phyloP scores from a whole-genome alignment of 2,888 invertebrate genomes.

The Andrena praecox region DNA sequence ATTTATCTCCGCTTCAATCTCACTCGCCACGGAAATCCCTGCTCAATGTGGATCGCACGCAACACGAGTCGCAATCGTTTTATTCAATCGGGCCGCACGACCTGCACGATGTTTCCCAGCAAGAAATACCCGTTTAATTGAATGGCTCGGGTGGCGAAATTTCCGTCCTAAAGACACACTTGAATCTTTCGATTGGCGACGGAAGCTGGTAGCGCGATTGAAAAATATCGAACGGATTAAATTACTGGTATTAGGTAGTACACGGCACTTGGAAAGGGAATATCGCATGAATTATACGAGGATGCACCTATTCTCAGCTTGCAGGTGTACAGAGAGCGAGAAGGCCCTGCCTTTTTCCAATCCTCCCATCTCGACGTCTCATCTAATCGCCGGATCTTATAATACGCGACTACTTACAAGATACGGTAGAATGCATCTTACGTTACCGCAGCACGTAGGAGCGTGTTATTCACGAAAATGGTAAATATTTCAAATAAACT shows the following conservation, averaged over 20 bases:
- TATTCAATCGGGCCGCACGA: conserved; percentile 19
- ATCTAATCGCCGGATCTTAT: conserved; percentile 65
- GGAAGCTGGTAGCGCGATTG: background rate
- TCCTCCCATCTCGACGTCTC: conserved; percentile 35
- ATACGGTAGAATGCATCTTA: conserved; percentile 62
- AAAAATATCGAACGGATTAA: conserved; percentile 32
- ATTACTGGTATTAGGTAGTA: conserved; percentile 32
- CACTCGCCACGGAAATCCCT: conserved; percentile 39
- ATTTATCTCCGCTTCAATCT: conserved; percentile 39
- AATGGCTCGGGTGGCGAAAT: too few species aligned
- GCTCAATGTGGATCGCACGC: conserved; percentile 36
- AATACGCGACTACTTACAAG: conserved; percentile 62
- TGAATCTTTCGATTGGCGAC: background rate
- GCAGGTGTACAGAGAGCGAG: conserved; percentile 50
- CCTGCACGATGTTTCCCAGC: background rate
- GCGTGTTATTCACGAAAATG: conserved; percentile 72
- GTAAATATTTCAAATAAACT: conserved; percentile 74
- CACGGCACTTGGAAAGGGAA: conserved; percentile 37
- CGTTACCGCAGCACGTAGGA: conserved; percentile 61
- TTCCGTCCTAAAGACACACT: background rate
- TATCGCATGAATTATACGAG: conserved; percentile 35
- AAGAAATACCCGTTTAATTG: too few species aligned
- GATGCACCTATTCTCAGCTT: conserved; percentile 30
- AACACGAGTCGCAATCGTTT: background rate
- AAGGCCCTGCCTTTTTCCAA: conserved; percentile 26